Evolutionary conservation across 2,113 vertebrate species (phyloP), one percentile per base, ranked within the genome.

Genomic region (Nannospalax galili): DNA sequence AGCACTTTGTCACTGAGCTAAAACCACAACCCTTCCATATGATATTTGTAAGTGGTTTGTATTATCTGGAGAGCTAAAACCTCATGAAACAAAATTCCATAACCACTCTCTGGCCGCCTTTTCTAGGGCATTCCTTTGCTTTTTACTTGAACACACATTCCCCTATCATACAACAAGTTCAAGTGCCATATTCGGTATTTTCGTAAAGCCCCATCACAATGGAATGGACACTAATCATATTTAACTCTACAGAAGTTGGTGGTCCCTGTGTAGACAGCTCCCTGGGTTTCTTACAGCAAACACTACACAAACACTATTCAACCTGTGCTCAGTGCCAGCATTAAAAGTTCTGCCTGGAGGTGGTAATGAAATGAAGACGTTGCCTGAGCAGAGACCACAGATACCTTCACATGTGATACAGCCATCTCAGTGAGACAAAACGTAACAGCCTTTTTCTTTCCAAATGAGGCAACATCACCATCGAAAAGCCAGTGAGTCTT

Each of bases 361-460:
- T 20, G 3, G 0, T 24, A 69, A 40, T 2, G 40, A 75, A 35
- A 84, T 60, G 72, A 86, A 93, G 75, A 35, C 24, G 40, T 45
- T 32, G 11, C 70, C 8, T 3, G 30, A 64, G 72, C 3, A 2
- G 73, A 81, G 72, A 78, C 92, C 45, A 4, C 84, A 81, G 3
- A 24, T 45, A 52, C 52, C 48, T 65, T 69, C 28, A 32, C 1
- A 14, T 74, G 82, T 85, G 89, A 94, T 93, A 56, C n/a, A 16
- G 48, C 78, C 70, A 42, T 62, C 37, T 93, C 64, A 6, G 73
- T 64, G 82, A 96, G 87, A 80, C 82, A 87, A 92, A 78, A 73
- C 79, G 22, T 22, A 77, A 60, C 62, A 42, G 17, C 32, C 67
- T 74, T 89, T 87, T 97, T 88, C 82, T 91, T 97, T 95, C 86